Conservation (phyloP, 1,140 invertebrate genomes). For the Andricus grossulariae region DNA sequence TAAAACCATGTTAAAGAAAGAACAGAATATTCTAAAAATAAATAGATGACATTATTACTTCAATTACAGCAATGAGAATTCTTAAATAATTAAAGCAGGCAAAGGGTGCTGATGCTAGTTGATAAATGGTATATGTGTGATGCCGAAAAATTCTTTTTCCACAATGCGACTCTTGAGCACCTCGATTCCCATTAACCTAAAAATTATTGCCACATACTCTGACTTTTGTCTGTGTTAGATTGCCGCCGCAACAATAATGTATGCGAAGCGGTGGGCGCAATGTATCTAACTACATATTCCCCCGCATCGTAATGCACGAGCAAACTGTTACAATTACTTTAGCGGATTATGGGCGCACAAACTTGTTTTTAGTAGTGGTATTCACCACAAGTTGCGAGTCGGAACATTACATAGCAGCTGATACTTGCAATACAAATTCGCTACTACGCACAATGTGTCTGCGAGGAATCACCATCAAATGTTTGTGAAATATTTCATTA, state of each 20-base stretch:
- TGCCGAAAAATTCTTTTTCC: slow-evolving; percentile 11
- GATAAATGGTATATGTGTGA: neutral
- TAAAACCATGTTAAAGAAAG: slow-evolving; percentile 16
- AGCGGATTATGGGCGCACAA: slow-evolving; percentile 30
- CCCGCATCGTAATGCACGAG: slow-evolving; percentile 27
- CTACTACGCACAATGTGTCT: slow-evolving; percentile 2
- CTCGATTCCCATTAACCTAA: slow-evolving; percentile 22
- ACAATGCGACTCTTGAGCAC: slow-evolving; percentile 12
- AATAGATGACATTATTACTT: neutral
- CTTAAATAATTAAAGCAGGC: no score
- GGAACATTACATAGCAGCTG: slow-evolving; percentile 29
- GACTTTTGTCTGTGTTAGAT: slow-evolving; percentile 26
- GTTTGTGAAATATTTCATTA: slow-evolving; percentile 15
- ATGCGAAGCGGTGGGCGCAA: slow-evolving; percentile 26
- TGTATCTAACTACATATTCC: slow-evolving; percentile 25
- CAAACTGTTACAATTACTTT: slow-evolving; percentile 32
- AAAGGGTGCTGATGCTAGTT: neutral
- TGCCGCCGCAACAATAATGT: slow-evolving; percentile 28
- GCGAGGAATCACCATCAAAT: neutral
- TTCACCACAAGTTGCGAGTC: slow-evolving; percentile 29
- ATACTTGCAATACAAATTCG: slow-evolving; percentile 24
- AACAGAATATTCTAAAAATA: neutral
- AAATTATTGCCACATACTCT: slow-evolving; percentile 13
- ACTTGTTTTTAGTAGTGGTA: slow-evolving; percentile 31
- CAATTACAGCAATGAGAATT: no score